A percentile compares a stretch with the other conserved stretches of the same genome.
phyloP scores from a whole-genome alignment of 2,797 vertebrate species.

The Gephyroberyx darwinii region DNA sequence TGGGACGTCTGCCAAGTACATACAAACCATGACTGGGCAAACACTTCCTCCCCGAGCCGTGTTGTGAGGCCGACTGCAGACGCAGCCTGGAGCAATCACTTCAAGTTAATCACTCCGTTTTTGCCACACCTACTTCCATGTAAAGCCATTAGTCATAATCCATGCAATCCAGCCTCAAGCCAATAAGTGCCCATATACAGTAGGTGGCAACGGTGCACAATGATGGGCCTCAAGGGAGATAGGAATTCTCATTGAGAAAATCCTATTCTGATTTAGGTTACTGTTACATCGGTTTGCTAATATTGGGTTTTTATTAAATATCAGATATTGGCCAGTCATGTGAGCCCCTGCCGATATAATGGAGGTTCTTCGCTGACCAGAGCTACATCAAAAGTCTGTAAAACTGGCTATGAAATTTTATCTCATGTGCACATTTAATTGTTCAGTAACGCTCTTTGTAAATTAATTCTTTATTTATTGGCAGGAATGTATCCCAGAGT shows the following conservation, averaged over 20 bases:
- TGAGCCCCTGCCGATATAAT: too few species aligned
- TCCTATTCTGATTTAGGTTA: neutral
- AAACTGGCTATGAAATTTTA: too few species aligned
- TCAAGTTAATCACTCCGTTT: constrained; percentile 32
- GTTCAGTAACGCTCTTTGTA: too few species aligned
- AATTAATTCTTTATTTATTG: too few species aligned
- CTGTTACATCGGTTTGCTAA: too few species aligned
- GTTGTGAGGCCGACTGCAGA: constrained; percentile 40
- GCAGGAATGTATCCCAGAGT: too few species aligned
- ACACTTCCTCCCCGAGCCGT: constrained; percentile 35
- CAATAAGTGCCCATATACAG: neutral
- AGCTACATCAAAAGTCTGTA: too few species aligned
- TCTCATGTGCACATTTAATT: too few species aligned
- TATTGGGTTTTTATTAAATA: neutral
- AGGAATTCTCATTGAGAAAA: neutral
- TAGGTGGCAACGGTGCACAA: neutral
- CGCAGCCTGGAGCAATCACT: constrained; percentile 25
- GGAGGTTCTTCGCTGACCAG: too few species aligned
- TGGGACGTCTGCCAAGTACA: constrained; percentile 61
- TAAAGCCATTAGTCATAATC: constrained; percentile 36
- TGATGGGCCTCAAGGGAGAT: neutral
- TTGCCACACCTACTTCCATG: constrained; percentile 23
- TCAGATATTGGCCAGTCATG: neutral
- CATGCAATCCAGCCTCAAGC: constrained; percentile 16
- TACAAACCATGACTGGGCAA: constrained; percentile 62